Evolutionary conservation across 2,797 vertebrate genomes (phyloP).

Genomic region (Melanogrammus aeglefinus): DNA sequence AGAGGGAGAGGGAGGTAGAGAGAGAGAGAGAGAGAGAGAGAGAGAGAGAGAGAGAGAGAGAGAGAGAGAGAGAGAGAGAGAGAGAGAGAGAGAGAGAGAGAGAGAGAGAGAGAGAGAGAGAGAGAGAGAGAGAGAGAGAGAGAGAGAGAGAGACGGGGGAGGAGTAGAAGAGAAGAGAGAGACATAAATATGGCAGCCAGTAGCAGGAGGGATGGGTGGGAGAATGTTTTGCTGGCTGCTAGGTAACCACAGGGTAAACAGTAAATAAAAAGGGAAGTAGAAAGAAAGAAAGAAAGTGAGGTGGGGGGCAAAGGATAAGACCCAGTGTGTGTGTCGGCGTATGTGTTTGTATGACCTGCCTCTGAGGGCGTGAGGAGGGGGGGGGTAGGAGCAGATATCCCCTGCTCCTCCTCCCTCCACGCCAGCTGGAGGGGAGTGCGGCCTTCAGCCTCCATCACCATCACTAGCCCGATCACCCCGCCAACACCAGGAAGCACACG

Average conservation of each 20-base stretch:
- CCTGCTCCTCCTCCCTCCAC: background rate
- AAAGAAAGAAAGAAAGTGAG: conserved; percentile 7
- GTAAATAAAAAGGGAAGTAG: conserved; percentile 33
- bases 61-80: conserved; percentile 17
- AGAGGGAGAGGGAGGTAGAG: background rate
- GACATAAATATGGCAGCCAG: conserved; percentile 12
- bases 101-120: conserved; percentile 36
- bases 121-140: conserved; percentile 6
- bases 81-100: conserved; percentile 23
- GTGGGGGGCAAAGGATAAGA: conserved; percentile 37
- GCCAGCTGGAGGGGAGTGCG: background rate
- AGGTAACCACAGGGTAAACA: conserved; percentile 59
- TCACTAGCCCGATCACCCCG: background rate
- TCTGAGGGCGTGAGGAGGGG: background rate
- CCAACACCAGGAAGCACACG: background rate
- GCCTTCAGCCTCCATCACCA: background rate
- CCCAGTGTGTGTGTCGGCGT: background rate
- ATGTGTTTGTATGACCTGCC: background rate
- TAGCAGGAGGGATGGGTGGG: conserved; percentile 27
- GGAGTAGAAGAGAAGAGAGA: conserved; percentile 15
- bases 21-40: conserved; percentile 25
- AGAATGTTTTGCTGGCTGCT: conserved; percentile 64
- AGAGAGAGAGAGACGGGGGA: conserved; percentile 14
- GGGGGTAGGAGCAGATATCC: background rate
- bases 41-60: conserved; percentile 24